Evolutionary conservation across 2,113 vertebrate genomes (phyloP).

Genomic region (Cathartes aura): DNA sequence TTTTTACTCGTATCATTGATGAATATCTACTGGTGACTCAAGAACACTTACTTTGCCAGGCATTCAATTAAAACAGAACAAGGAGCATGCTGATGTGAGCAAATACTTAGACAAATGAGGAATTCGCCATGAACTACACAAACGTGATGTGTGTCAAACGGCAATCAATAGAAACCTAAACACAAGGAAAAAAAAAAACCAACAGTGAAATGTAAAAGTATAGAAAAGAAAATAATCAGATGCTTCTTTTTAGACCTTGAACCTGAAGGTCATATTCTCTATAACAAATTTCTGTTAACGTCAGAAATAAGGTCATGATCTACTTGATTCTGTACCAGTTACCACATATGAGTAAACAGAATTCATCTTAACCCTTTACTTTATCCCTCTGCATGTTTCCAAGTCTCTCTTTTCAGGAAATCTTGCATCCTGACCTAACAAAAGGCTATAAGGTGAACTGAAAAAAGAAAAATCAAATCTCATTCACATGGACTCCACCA

Average conservation of each 20-base stretch:
- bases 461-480: background rate
- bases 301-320: background rate
- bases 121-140: background rate
- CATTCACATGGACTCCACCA: background rate
- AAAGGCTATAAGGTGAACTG: background rate
- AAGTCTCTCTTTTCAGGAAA: background rate
- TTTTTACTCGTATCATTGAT: background rate
- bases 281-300: background rate
- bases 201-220: background rate
- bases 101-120: constrained; percentile 16
- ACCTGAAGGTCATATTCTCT: background rate
- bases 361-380: background rate
- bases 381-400: background rate
- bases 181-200: background rate
- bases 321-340: background rate
- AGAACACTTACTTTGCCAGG: background rate
- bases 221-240: constrained; percentile 5
- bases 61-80: constrained; percentile 58
- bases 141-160: background rate
- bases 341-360: background rate
- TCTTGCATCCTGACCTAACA: background rate
- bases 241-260: background rate
- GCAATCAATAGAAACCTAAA: background rate
- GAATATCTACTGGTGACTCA: background rate
- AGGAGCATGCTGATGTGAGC: background rate